Conservation (phyloP, 2,113 vertebrate species). For the Leptosomus discolor region DNA sequence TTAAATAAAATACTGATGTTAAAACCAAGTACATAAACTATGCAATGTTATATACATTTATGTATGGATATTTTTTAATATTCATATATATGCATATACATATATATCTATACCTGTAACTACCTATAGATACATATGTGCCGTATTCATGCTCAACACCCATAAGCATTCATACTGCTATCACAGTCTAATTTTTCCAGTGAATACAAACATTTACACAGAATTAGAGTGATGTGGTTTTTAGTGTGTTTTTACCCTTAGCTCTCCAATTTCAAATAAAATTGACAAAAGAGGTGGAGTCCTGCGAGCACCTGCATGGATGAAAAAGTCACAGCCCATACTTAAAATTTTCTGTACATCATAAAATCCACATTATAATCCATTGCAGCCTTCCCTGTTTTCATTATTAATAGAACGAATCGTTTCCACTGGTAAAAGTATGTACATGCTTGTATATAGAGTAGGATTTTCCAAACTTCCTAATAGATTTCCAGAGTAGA, state of each 20-base stretch:
- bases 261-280: not conserved
- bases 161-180: not conserved
- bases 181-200: not conserved
- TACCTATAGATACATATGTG: not conserved
- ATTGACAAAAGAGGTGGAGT: not conserved
- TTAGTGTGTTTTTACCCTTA: not conserved
- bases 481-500: not conserved
- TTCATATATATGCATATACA: too few relatives aligned
- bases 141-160: not conserved
- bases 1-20: too few relatives aligned
- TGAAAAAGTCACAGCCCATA: not conserved
- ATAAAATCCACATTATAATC: not conserved
- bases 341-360: not conserved
- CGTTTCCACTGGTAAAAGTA: not conserved
- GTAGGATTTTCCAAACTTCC: not conserved
- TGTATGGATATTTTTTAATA: not conserved
- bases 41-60: not conserved
- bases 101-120: not conserved
- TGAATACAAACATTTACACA: not conserved
- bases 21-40: not conserved
- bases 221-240: not conserved
- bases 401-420: not conserved
- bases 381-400: not conserved
- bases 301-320: not conserved
- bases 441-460: not conserved